Evolutionary conservation across 1,140 invertebrate species (phyloP).

Genomic region (Yoshiicerus persimilis): DNA sequence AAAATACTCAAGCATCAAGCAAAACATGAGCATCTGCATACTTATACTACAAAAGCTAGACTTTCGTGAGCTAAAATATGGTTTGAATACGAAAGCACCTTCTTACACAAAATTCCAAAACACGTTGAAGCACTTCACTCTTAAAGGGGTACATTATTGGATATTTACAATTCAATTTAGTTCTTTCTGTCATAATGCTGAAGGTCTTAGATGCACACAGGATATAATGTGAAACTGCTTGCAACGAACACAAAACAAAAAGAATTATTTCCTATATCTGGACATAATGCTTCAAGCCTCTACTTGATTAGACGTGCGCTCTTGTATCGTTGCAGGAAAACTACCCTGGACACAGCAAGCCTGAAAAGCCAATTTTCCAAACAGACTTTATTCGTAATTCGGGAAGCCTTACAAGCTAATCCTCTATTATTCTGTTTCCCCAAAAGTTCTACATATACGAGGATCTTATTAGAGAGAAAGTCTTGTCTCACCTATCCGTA

Average conservation of each 20-base stretch:
- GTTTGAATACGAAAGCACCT: neutral
- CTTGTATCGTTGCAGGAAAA: neutral
- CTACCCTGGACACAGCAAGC: neutral
- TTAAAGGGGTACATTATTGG: neutral
- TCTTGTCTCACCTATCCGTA: neutral
- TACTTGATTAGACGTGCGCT: neutral
- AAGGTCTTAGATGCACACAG: neutral
- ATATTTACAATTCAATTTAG: neutral
- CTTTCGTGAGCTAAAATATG: neutral
- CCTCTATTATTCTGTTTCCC: neutral
- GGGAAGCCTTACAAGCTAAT: slow-evolving; percentile 15
- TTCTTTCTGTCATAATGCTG: neutral
- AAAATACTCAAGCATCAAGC: too few species aligned
- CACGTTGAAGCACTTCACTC: neutral
- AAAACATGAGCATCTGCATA: too few species aligned
- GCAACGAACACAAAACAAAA: neutral
- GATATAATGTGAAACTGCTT: neutral
- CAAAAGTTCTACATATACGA: neutral
- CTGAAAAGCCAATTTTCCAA: slow-evolving; percentile 24
- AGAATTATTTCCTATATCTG: neutral
- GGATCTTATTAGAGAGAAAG: neutral
- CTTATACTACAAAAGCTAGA: neutral
- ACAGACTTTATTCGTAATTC: slow-evolving; percentile 3
- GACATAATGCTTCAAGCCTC: neutral
- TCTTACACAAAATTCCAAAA: neutral